phyloP scores from a whole-genome alignment of 53 echinoderm and acorn worm genomes.

The Zoroaster sp. region DNA sequence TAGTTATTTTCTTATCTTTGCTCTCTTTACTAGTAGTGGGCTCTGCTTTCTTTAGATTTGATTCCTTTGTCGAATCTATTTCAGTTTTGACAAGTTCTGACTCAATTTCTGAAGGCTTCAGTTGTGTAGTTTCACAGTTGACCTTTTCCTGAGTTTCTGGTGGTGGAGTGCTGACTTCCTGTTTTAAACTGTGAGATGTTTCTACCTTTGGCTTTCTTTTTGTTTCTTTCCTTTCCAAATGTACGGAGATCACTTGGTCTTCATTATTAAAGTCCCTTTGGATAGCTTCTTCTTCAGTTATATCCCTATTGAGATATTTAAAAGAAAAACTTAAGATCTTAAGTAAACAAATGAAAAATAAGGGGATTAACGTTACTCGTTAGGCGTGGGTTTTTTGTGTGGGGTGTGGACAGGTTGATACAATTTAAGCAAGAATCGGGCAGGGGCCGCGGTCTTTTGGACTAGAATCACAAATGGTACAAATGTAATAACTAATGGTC shows the following conservation, averaged over 20 bases:
- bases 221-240: neutral
- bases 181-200: neutral
- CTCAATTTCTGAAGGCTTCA: neutral
- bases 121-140: neutral
- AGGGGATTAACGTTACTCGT: no score
- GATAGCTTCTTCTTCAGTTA: neutral
- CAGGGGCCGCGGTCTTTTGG: no score
- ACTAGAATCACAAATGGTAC: no score
- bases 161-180: neutral
- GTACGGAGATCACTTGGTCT: neutral
- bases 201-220: neutral
- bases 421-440: no score
- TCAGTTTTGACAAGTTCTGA: neutral
- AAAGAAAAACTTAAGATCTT: neutral
- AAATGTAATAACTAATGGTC: no score
- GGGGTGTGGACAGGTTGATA: no score
- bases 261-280: neutral
- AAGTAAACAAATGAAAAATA: neutral
- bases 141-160: neutral
- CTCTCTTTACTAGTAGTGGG: neutral
- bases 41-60: neutral
- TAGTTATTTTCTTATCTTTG: constrained; percentile 29
- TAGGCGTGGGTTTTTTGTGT: no score
- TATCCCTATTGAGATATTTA: neutral
- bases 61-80: neutral